Evolutionary conservation across 2,888 invertebrate genomes (phyloP).

Genomic region (Ryuthela nishihirai): DNA sequence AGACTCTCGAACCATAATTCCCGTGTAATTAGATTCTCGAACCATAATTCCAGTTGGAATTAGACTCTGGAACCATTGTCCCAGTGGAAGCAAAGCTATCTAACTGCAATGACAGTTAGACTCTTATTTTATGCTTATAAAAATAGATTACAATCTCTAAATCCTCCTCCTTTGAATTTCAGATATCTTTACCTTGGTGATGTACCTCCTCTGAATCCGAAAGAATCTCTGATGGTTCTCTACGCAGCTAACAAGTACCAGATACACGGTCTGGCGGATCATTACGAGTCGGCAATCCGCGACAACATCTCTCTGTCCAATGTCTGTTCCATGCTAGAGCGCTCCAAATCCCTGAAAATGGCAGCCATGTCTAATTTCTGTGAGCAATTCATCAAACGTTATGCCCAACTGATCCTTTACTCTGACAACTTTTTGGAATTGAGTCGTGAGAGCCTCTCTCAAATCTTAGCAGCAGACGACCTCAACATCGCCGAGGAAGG

Average conservation of each 20-base stretch:
- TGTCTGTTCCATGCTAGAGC: not conserved
- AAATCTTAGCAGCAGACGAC: not conserved
- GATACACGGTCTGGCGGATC: not conserved
- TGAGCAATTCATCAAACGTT: not conserved
- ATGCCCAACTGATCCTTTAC: not conserved
- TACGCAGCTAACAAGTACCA: not conserved
- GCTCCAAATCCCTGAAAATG: not conserved
- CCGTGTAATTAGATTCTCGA: too few species aligned
- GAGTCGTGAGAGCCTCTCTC: not conserved
- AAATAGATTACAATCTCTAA: too few species aligned
- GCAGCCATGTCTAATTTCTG: not conserved
- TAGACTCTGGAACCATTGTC: too few species aligned
- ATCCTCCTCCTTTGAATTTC: too few species aligned
- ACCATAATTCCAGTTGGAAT: too few species aligned
- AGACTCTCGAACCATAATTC: too few species aligned
- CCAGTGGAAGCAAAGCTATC: too few species aligned
- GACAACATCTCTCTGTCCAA: not conserved
- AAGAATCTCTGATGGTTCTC: not conserved
- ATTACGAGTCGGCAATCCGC: not conserved
- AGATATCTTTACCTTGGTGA: too few species aligned
- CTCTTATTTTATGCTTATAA: too few species aligned
- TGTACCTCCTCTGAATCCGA: too few species aligned
- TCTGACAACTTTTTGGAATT: not conserved
- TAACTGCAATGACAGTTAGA: too few species aligned
- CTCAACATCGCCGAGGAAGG: not conserved